phyloP scores from a whole-genome alignment of 2,888 invertebrate genomes.

The Carpatolechia fugitivella region DNA sequence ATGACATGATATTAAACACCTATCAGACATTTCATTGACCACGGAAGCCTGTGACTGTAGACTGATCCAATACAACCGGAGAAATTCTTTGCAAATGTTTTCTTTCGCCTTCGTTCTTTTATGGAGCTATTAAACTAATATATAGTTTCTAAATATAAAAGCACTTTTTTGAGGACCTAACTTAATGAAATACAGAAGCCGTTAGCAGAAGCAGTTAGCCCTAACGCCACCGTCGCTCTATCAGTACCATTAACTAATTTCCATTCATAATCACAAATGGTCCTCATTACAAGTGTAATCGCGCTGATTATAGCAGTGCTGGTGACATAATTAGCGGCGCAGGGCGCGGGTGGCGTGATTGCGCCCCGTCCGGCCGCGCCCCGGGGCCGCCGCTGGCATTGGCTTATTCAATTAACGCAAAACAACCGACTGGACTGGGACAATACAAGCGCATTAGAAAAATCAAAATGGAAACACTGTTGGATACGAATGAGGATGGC shows the following conservation, averaged over 20 bases:
- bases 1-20: too few relatives aligned
- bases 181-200: too few relatives aligned
- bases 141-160: too few relatives aligned
- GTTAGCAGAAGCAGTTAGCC: too few relatives aligned
- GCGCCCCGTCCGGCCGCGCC: constrained; percentile 37
- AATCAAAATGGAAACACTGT: not conserved
- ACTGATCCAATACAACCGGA: too few relatives aligned
- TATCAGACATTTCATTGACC: too few relatives aligned
- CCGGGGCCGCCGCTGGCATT: not conserved
- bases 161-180: too few relatives aligned
- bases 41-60: too few relatives aligned
- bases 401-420: constrained; percentile 11
- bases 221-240: too few relatives aligned
- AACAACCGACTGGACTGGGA: not conserved
- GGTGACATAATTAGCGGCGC: constrained; percentile 52
- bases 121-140: too few relatives aligned
- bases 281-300: constrained; percentile 27
- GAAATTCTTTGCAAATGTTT: too few relatives aligned
- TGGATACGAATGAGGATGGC: not conserved
- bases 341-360: constrained; percentile 72
- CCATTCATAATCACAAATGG: constrained; percentile 2
- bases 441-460: not conserved
- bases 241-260: not conserved
- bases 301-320: constrained; percentile 14
- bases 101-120: too few relatives aligned